Evolutionary conservation across 2,888 invertebrate genomes (phyloP).

Genomic region (Ophonus ardosiacus): DNA sequence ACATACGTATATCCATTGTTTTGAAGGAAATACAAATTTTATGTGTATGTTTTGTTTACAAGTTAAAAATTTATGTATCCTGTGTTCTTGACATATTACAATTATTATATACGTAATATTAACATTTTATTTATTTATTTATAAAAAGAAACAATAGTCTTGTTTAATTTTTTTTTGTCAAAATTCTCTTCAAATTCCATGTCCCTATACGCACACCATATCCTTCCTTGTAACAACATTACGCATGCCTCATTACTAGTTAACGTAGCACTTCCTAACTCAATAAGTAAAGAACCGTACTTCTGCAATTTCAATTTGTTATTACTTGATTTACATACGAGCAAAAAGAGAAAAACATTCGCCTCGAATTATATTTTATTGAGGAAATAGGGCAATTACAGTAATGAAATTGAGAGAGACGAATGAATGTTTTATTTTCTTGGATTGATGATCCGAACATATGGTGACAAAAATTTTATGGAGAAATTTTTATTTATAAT

Average conservation of each 20-base stretch:
- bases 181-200: not conserved
- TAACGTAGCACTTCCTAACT: not conserved
- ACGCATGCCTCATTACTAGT: not conserved
- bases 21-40: not conserved
- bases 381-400: not conserved
- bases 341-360: not conserved
- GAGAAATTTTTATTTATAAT: not conserved
- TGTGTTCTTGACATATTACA: not conserved
- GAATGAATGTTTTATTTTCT: not conserved
- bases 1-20: not conserved
- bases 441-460: not conserved
- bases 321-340: not conserved
- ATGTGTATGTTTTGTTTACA: not conserved
- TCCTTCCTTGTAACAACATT: not conserved
- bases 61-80: not conserved
- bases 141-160: not conserved
- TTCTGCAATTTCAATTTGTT: not conserved
- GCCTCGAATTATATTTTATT: not conserved
- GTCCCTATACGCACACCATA: not conserved
- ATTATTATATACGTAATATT: not conserved
- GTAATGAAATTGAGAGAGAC: not conserved
- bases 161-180: not conserved
- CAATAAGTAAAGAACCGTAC: not conserved
- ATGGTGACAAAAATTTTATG: not conserved
- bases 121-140: not conserved